Evolutionary conservation across 2,888 invertebrate genomes (phyloP), one percentile per base, ranked within the genome.

Genomic region (Cryptocephalus primarius): DNA sequence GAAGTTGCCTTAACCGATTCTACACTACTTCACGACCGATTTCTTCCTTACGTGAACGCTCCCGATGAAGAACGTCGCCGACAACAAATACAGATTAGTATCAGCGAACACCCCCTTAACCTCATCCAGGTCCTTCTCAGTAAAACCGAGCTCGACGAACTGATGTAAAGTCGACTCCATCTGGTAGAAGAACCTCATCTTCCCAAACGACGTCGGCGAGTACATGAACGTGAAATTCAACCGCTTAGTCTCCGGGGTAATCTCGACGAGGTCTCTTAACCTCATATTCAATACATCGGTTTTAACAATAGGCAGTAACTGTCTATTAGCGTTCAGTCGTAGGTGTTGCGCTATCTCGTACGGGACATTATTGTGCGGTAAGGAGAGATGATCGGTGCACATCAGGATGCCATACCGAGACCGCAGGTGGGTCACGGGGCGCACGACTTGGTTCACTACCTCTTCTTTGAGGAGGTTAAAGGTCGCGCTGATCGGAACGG

Each of bases 71-170:
- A 97, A 82, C 1, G 97, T 97, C 45, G 88, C 80, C 56, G 89
- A 85, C 39, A 97, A 72, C 48, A 99, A 76, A 67, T 90, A 92
- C 39, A 96, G 75, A 68, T 95, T 96, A 0, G 95, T 96, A 62
- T 96, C 96, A 0, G 90, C 88, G 71, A 97, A 94, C 58, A 99
- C 88, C 43, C 90, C 88, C 69, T 96, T 96, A 0, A 94, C 85
- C 74, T 97, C 96, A 71, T 99, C 97, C 33, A 94, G 75, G 72
- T 97, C 96, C 66, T 94, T 95, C 49, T 86, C 84, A 34, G 85
- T 84, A 62, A 99, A 96, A 8, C 94, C 93, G 44, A 91, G 71
- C n/a, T 72, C 64, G 42, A 79, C 72, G 57, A 92, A 76, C 43
- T 82, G 82, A 12, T 78, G 73, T 56, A 91, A 76, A 0, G 88